Evolutionary conservation across 2,888 invertebrate species (phyloP).

Genomic region (Perdita meconis): DNA sequence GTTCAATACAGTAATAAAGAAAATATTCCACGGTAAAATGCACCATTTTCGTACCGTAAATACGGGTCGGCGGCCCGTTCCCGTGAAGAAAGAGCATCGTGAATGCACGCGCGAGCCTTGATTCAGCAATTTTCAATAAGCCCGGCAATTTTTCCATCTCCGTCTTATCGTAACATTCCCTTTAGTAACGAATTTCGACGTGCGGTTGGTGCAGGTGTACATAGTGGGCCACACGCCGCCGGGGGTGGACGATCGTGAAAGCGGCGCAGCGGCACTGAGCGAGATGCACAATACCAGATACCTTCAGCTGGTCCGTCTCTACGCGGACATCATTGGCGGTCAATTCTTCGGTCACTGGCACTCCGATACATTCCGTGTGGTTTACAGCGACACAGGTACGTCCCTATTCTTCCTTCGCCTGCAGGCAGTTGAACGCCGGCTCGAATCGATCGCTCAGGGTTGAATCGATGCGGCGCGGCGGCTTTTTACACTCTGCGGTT

Average conservation of each 20-base stretch:
- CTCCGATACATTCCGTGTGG: slow-evolving; percentile 94
- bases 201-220: slow-evolving; percentile 88
- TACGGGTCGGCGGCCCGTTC: no score
- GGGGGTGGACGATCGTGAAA: slow-evolving; percentile 92
- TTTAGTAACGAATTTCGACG: not conserved
- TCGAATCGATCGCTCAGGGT: slow-evolving; percentile 15
- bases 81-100: no score
- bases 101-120: no score
- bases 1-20: no score
- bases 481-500: slow-evolving; percentile 31
- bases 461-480: slow-evolving; percentile 41
- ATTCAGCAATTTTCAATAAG: no score
- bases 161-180: not conserved
- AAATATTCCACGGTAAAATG: no score
- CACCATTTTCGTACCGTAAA: no score
- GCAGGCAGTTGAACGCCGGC: slow-evolving; percentile 7
- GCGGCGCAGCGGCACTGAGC: slow-evolving; percentile 88
- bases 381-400: slow-evolving; percentile 91
- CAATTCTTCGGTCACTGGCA: slow-evolving; percentile 97
- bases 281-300: slow-evolving; percentile 92
- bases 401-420: slow-evolving; percentile 8
- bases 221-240: slow-evolving; percentile 96
- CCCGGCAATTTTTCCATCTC: not conserved
- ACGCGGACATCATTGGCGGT: slow-evolving; percentile 92
- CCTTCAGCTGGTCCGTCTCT: slow-evolving; percentile 90